Base-by-base conservation (phyloP, 1,140 invertebrate genomes). In the Asbolus verrucosus region DNA sequence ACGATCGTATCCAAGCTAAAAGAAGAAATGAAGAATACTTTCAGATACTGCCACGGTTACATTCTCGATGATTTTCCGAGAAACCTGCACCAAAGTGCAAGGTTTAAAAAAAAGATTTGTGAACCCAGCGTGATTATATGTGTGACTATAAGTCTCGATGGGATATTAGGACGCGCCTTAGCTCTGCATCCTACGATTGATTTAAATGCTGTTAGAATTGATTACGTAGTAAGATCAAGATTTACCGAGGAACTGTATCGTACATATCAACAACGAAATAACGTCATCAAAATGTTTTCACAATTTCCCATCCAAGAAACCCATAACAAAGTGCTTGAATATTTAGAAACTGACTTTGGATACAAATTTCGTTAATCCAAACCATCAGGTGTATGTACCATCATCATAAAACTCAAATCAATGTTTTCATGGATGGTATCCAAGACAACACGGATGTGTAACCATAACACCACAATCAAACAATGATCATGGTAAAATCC, bases 301-400 rank as follows among this genome's bases (percentile, higher is more conserved):
- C 31, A 36, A 2, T 62, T 15, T 18, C 60, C 60, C 8, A 36
- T 41, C 3, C 31, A 62, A 33, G 60, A 62, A 11, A 62, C 31
- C 3, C 36, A 41, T 13, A 19, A 9, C 3, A 62, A 36, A 14
- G 31, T 36, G 1, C 2, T 62, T 0, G 60, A 62, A 8, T 6
- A 15, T 36, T 14, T 62, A 36, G 60, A 62, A 41, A 41, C 31
- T 4, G 31, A 38, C 3, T 62, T 36, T n/a, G 27, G 30, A 9
- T 62, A 36, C 30, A 62, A 62, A 36, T 62, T 62, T 6, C 33
- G 27, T 16, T 11, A 61, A 11, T 36, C 11, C 2, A 36, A 36
- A 36, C 11, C 6, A 36, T 8, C 24, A 4, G 8, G 24, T 27
- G n/a, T n/a, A n/a, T n/a, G n/a, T n/a, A n/a, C n/a, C 11, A n/a